These are phyloP conservation scores for Intellagama lesueurii DNA, from an alignment of 2,797 vertebrate genomes.

Conservation along the genomic window DNA sequence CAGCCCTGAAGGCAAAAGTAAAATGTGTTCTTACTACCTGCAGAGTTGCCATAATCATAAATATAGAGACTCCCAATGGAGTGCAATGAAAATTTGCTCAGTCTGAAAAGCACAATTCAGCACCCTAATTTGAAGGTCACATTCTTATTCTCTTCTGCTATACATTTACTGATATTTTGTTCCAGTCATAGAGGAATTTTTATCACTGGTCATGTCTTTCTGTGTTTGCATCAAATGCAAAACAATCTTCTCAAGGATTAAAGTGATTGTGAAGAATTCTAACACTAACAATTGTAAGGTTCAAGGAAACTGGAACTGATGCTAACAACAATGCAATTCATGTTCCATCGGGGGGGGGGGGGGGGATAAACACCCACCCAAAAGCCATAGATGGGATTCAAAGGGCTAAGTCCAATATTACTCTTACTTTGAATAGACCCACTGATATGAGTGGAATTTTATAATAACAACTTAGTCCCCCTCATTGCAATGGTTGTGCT, in stretches of 20 bases:
- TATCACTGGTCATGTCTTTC: not conserved
- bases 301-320: not conserved
- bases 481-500: too few relatives aligned
- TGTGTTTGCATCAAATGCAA: not conserved
- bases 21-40: not conserved
- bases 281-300: not conserved
- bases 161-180: not conserved
- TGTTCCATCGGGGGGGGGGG: too few relatives aligned
- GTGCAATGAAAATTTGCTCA: not conserved
- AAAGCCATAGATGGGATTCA: not conserved
- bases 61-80: not conserved
- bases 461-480: too few relatives aligned
- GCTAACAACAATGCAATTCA: not conserved
- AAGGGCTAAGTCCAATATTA: not conserved
- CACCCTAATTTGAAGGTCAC: not conserved
- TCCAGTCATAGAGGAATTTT: not conserved
- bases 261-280: not conserved
- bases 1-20: constrained; percentile 19
- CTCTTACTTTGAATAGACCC: too few relatives aligned
- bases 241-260: not conserved
- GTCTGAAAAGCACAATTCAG: not conserved
- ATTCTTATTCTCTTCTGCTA: not conserved
- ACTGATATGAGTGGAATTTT: too few relatives aligned
- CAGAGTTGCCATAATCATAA: constrained; percentile 11
- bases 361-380: too few relatives aligned